Base-by-base conservation (phyloP, 2,113 vertebrate genomes). In the Bos indicus region DNA sequence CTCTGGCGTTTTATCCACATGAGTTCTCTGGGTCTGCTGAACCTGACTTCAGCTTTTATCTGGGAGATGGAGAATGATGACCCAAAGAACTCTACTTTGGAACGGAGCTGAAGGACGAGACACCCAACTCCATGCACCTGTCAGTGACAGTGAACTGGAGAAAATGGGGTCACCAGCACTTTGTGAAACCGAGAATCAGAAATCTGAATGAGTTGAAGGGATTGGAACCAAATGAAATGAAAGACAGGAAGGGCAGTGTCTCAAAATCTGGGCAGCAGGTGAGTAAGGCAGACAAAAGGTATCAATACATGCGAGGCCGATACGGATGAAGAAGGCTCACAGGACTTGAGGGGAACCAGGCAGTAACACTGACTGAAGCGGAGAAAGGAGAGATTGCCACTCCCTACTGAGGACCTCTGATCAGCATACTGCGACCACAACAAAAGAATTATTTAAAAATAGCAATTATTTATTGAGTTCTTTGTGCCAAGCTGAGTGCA, bases 1-100 rank as follows among this genome's bases (percentile, higher is more conserved):
- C 59, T 14, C 81, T 96, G 57, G 48, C 10, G 77, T 96, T 97
- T 94, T 96, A 95, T 93, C 82, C 83, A 71, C 57, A 64, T 86
- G 89, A 85, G 5, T 60, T 95, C 54, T 96, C 88, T 78, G 36
- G 40, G 46, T 92, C 67, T 74, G 46, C 43, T 93, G 88, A 86
- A 25, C 30, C 81, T 87, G 74, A 85, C 77, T 94, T 86, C 10
- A 88, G 43, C 56, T 95, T 82, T 36, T 83, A 74, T 92, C 28
- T 6, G 84, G n/a, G 54, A 82, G 51, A 83, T 48, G 59, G 51
- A 92, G 21, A 80, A 81, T n/a, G 82, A 88, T 52, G 23, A 54
- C 71, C 48, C 54, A 74, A 80, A 64, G 3, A 3, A 40, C 17
- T 88, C 43, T 54, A 43, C 48, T 94, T 52, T 96, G 59, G 54